Evolutionary conservation across 2,113 vertebrate genomes (phyloP).

Genomic region (Gymnarchus niloticus): DNA sequence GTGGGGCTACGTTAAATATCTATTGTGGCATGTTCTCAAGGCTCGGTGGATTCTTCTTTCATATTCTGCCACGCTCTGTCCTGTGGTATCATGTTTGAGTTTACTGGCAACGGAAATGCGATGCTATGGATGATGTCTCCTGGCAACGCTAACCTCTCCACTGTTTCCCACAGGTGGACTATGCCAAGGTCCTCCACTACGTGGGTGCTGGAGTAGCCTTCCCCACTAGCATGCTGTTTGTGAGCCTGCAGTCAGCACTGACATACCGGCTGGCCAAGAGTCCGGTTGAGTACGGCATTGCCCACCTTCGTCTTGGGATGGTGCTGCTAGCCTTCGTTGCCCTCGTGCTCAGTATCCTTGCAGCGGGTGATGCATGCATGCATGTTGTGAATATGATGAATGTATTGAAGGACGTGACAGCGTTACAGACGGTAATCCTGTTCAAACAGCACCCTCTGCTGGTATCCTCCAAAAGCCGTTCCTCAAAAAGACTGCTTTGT

Average conservation of each 20-base stretch:
- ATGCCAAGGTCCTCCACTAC: conserved; percentile 78
- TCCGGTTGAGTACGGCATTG: conserved; percentile 63
- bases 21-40: too few species aligned
- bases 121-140: not conserved
- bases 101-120: too few species aligned
- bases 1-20: too few species aligned
- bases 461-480: not conserved
- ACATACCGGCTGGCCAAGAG: conserved; percentile 79
- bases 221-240: conserved; percentile 78
- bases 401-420: not conserved
- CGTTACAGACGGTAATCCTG: not conserved
- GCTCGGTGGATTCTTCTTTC: too few species aligned
- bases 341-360: conserved; percentile 81
- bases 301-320: conserved; percentile 69
- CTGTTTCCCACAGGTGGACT: conserved; percentile 65
- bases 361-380: not conserved
- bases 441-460: not conserved
- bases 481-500: not conserved
- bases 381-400: not conserved
- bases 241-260: conserved; percentile 74
- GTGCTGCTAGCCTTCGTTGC: conserved; percentile 67
- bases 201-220: conserved; percentile 77
- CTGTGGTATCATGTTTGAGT: too few species aligned
- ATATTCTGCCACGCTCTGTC: too few species aligned
- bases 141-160: not conserved